These are phyloP conservation scores for Agelastica alni DNA, from an alignment of 2,888 invertebrate genomes.

Conservation along the genomic window DNA sequence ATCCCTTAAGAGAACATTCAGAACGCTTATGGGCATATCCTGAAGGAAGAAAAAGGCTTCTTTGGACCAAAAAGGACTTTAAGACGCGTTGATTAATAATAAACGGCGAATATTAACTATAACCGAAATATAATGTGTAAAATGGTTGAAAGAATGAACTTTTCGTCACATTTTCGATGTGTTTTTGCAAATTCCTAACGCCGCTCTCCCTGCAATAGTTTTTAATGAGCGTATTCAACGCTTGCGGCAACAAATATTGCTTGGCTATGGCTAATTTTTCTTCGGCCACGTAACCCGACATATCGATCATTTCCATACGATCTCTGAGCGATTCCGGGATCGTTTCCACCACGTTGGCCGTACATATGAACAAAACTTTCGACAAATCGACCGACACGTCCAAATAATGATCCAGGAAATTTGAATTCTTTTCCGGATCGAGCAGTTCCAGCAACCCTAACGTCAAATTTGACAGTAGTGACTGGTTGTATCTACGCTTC, in stretches of 20 bases:
- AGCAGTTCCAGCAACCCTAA: constrained; percentile 96
- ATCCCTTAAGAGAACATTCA: no score
- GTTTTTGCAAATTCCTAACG: constrained; percentile 96
- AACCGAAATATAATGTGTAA: no score
- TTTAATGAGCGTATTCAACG: constrained; percentile 80
- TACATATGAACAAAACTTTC: constrained; percentile 96
- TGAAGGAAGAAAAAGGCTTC: no score
- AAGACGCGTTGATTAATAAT: no score
- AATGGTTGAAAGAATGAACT: no score
- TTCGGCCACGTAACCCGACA: constrained; percentile 98
- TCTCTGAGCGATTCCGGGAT: constrained; percentile 97
- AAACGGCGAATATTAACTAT: no score
- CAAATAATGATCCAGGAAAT: constrained; percentile 97
- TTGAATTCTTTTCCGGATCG: constrained; percentile 98
- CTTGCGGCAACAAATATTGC: constrained; percentile 92
- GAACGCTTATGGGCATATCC: no score
- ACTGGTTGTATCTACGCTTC: no score
- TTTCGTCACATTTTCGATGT: constrained; percentile 85
- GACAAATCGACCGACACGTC: constrained; percentile 98
- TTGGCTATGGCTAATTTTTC: constrained; percentile 97
- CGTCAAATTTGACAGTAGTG: no score
- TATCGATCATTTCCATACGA: constrained; percentile 99
- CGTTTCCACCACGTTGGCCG: constrained; percentile 92
- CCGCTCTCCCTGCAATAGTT: constrained; percentile 97
- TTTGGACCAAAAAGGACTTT: no score